phyloP scores from a whole-genome alignment of 2,113 vertebrate genomes.

The Dasyornis broadbenti region DNA sequence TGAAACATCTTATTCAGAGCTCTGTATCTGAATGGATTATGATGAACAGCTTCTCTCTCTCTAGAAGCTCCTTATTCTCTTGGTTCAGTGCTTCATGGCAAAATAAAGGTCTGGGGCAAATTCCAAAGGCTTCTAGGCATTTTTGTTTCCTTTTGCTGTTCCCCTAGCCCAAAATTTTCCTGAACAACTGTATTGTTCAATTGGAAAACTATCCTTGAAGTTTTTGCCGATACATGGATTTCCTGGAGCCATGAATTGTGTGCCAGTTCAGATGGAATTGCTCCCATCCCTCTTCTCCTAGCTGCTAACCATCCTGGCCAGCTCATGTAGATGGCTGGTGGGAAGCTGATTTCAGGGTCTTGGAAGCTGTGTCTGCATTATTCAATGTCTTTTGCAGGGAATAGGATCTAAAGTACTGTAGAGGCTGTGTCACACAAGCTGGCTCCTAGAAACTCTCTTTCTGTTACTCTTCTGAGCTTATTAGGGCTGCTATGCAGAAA shows the following conservation, averaged over 20 bases:
- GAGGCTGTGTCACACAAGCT: neutral
- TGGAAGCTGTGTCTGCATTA: neutral
- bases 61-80: neutral
- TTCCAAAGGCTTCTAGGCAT: neutral
- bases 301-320: neutral
- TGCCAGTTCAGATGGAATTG: neutral
- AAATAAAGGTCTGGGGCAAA: neutral
- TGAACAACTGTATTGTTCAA: neutral
- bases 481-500: neutral
- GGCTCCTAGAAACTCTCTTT: neutral
- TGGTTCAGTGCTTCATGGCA: neutral
- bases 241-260: neutral
- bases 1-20: neutral
- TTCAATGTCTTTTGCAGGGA: neutral
- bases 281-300: neutral
- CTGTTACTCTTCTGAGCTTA: neutral
- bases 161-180: neutral
- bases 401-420: neutral
- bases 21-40: neutral
- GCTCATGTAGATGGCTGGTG: neutral
- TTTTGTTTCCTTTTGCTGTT: neutral
- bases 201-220: neutral
- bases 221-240: neutral
- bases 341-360: neutral
- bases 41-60: neutral